Evolutionary conservation across 2,113 vertebrate genomes (phyloP), one percentile per base, ranked within the genome.

Genomic region (Nestor notabilis): DNA sequence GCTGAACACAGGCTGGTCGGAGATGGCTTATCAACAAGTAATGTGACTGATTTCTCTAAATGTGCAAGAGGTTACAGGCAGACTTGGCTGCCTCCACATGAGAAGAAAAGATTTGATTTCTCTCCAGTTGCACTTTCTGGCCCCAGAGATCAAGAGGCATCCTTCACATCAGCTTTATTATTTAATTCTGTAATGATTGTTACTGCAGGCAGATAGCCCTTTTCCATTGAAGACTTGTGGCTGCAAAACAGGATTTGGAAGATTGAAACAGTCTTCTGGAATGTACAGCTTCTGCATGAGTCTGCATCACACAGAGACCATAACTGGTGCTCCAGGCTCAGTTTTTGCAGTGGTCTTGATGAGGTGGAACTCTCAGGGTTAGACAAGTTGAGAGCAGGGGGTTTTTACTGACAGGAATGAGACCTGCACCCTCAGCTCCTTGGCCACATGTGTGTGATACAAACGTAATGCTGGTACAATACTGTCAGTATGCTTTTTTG

Each of bases 381-480:
- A 37, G 35, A 25, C 3, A 47, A 0, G 41, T 44, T 47, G 50
- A 66, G 41, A 74, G 49, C 23, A 83, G 21, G 53, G 17, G 1
- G 2, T 2, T 49, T 79, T 70, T 65, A 23, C 41, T 27, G 49
- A 31, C 23, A 64, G 39, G 4, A 83, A 15, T 17, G 37, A 84
- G 46, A 37, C 25, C 46, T 56, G 28, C 7, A 13, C 4, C 17
- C 28, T 70, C n/a, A 64, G 33, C 29, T 77, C 8, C 29, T n/a
- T 70, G 20, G 27, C 7, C 9, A 12, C 0, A 1, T 71, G 0
- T 46, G 17, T 50, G 35, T 5, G 7, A 25, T 91, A 7, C 28
- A 44, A 71, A 31, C 13, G 17, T 14, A 53, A 3, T 58, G 29
- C 25, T 58, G 9, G 13, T 24, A 21, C 2, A 3, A 18, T 70